Evolutionary conservation across 2,888 invertebrate genomes (phyloP).

Genomic region (Lasioglossum calceatum): DNA sequence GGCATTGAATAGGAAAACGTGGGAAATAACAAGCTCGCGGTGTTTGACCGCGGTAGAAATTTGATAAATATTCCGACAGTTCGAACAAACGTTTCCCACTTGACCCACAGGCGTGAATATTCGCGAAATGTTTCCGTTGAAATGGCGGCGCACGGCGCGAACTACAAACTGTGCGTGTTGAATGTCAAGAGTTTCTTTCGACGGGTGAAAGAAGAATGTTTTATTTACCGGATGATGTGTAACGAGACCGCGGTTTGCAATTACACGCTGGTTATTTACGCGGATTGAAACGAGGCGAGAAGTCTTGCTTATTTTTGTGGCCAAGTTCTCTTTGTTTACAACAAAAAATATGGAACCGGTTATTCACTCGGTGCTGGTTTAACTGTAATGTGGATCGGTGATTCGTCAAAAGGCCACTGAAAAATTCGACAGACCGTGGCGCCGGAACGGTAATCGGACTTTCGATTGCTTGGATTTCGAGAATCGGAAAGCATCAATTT

Average conservation of each 20-base stretch:
- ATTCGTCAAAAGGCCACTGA: background rate
- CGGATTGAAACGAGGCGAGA: background rate
- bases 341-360: background rate
- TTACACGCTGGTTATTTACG: background rate
- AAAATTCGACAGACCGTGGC: background rate
- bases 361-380: background rate
- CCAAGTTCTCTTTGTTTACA: background rate
- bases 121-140: background rate
- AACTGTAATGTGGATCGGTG: background rate
- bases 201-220: background rate
- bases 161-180: background rate
- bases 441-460: background rate
- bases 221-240: background rate
- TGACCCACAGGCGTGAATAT: background rate
- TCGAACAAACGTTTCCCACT: background rate
- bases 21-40: background rate
- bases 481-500: constrained; percentile 13
- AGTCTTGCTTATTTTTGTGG: background rate
- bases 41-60: background rate
- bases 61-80: background rate
- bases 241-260: background rate
- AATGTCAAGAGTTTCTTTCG: background rate
- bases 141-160: background rate
- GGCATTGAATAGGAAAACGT: background rate
- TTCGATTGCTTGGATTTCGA: background rate